Base-by-base conservation (phyloP, 2,888 invertebrate genomes). In the Cheilosia urbana region DNA sequence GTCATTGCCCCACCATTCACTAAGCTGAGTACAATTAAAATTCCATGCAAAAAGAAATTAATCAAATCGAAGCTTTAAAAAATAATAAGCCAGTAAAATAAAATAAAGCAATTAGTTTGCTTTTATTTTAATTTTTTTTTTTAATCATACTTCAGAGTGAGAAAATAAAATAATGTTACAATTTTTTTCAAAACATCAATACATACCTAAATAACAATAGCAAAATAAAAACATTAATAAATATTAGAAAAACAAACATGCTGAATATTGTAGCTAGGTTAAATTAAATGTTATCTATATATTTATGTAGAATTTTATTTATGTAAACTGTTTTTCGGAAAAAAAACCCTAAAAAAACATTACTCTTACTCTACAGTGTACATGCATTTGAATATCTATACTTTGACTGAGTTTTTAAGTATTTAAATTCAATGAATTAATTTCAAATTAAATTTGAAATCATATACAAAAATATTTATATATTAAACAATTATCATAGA, bases 231-330 rank as follows among this genome's bases (percentile, higher is more conserved):
- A 30, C 0, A 51, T 11, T 13, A 27, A 24, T 15, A 15, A 51
- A 27, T 15, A 15, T 11, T 49, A 11, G 13, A 21, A 24, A 66
- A 66, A 76, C 30, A 62, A 69, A 34, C 1, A 21, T 81, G 81
- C 81, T 81, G 81, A 81, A 81, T 45, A 81, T 47, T 66, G 42
- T 81, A 81, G 81, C 34, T 81, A 81, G 81, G 76, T 58, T 49
- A 57, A 75, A 65, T 55, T 63, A 65, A 75, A 75, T 75, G 57
- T 65, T 75, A 47, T 55, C 15, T 24, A 27, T 47, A 62, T 30
- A 30, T 30, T 30, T 30, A 30, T 55, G 65, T 75, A 75, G 55
- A 65, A 53, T 40, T 55, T 47, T 24, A 53, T 42, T 49, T 49
- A 57, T 45, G 62, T 62, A 40, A 62, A 68, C n/a, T 68, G 75